These are phyloP conservation scores for Belonocnema kinseyi DNA, from an alignment of 1,140 invertebrate genomes.

Conservation along the genomic window DNA sequence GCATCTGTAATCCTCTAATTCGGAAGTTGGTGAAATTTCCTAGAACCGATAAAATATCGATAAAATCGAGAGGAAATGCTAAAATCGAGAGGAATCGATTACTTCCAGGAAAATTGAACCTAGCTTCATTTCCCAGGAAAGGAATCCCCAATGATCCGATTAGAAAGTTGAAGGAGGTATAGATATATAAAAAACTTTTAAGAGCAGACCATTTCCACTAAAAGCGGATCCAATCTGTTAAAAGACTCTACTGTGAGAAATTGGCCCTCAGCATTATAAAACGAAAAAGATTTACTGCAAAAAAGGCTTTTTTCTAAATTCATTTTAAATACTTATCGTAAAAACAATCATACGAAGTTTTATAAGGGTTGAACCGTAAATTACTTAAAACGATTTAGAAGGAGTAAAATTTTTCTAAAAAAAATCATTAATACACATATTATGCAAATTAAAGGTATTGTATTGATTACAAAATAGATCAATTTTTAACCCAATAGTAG, in stretches of 20 bases:
- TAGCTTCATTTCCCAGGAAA: not conserved
- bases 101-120: not conserved
- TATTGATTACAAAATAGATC: too few relatives aligned
- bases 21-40: not conserved
- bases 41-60: not conserved
- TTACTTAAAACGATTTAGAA: too few relatives aligned
- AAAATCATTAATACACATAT: too few relatives aligned
- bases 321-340: too few relatives aligned
- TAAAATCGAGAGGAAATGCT: not conserved
- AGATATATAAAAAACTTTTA: slow-evolving; percentile 4
- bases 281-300: too few relatives aligned
- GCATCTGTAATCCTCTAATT: not conserved
- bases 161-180: not conserved
- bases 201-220: not conserved
- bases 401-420: too few relatives aligned
- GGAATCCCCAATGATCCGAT: not conserved
- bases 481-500: too few relatives aligned
- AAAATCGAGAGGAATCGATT: slow-evolving; percentile 16
- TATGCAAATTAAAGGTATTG: too few relatives aligned
- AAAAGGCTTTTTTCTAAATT: too few relatives aligned
- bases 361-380: too few relatives aligned
- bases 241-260: slow-evolving; percentile 20
- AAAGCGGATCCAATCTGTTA: slow-evolving; percentile 41
- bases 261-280: not conserved
- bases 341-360: too few relatives aligned